Evolutionary conservation across 2,113 vertebrate species (phyloP).

Genomic region (Poeciliopsis occidentalis): DNA sequence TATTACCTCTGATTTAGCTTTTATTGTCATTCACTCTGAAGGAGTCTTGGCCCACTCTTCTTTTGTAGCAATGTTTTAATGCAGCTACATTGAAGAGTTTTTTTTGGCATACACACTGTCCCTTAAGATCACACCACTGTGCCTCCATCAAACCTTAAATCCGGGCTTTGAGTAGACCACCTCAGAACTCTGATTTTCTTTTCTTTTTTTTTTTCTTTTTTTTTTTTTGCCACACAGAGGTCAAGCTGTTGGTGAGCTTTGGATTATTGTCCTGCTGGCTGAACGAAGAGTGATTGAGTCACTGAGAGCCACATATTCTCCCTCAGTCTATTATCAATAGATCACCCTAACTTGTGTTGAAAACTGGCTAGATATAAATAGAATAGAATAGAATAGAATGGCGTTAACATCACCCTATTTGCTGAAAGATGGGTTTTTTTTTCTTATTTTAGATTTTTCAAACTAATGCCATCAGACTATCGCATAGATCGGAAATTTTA

Average conservation of each 20-base stretch:
- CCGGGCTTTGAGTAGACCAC: neutral
- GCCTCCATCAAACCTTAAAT: neutral
- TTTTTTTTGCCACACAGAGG: neutral
- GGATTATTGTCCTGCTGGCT: neutral
- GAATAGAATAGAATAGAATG: no score
- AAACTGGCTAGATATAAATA: no score
- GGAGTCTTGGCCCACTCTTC: neutral
- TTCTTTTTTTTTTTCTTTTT: neutral
- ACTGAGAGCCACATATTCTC: neutral
- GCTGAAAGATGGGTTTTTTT: no score
- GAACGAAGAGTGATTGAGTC: neutral
- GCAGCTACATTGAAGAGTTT: neutral
- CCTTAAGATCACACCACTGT: neutral
- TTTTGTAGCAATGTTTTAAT: neutral
- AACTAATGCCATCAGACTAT: neutral
- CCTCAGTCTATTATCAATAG: no score
- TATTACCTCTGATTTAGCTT: neutral
- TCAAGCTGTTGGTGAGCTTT: neutral
- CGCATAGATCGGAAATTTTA: neutral
- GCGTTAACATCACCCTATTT: no score
- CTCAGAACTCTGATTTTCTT: neutral
- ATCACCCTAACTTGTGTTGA: no score
- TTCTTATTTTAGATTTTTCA: neutral
- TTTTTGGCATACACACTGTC: neutral
- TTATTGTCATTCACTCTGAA: neutral